These are phyloP conservation scores for Myotis davidii DNA, from an alignment of 2,113 vertebrate genomes.

Conservation along the genomic window DNA sequence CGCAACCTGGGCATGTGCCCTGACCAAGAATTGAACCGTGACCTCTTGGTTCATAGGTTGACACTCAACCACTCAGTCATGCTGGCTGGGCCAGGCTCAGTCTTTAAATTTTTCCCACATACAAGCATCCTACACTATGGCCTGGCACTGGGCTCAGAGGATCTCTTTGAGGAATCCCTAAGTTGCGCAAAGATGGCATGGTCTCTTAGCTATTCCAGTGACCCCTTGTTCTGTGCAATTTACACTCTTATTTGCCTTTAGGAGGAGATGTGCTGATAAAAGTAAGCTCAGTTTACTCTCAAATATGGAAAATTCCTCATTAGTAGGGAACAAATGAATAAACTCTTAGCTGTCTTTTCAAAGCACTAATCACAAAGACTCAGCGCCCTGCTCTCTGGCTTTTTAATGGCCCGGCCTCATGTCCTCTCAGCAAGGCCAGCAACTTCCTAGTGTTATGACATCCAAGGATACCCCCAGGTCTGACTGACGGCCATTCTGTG, in stretches of 20 bases:
- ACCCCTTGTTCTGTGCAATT: background rate
- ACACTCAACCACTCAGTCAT: no score
- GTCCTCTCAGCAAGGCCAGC: background rate
- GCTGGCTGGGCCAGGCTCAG: no score
- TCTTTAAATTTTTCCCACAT: background rate
- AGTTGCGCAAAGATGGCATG: background rate
- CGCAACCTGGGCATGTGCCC: no score
- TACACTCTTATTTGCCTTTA: background rate
- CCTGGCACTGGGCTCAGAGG: background rate
- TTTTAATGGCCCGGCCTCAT: background rate
- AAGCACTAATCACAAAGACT: background rate
- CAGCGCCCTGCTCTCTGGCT: background rate
- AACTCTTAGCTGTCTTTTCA: background rate
- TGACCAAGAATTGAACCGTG: no score
- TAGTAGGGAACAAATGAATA: slow-evolving; percentile 17
- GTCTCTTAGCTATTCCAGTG: background rate
- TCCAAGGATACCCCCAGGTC: background rate
- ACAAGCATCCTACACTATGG: background rate
- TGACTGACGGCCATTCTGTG: background rate
- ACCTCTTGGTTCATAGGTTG: no score
- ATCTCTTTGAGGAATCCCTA: background rate
- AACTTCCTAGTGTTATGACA: background rate
- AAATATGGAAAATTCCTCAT: slow-evolving; percentile 28
- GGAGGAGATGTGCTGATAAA: background rate
- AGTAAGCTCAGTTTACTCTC: background rate